These are phyloP conservation scores for Pogona vitticeps DNA, from an alignment of 2,113 vertebrate species.

Conservation along the genomic window DNA sequence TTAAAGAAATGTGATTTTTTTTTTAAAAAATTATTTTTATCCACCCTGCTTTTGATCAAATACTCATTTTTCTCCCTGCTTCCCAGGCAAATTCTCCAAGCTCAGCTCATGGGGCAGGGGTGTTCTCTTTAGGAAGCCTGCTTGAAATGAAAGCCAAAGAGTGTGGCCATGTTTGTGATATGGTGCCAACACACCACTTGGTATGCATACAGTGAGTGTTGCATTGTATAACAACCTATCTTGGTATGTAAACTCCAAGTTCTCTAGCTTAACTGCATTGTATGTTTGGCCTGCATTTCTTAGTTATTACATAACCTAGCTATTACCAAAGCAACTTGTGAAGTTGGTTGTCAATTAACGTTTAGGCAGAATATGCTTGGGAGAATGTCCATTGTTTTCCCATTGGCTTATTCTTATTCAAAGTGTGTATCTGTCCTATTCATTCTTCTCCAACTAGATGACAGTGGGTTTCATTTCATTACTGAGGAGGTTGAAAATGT, in stretches of 20 bases:
- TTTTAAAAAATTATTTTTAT: too few relatives aligned
- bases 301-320: slow-evolving; percentile 66
- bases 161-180: background rate
- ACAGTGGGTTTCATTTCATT: slow-evolving; percentile 74
- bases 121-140: too few relatives aligned
- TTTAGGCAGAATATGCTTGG: slow-evolving; percentile 66
- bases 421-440: slow-evolving; percentile 68
- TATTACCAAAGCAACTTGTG: slow-evolving; percentile 68
- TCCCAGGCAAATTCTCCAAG: background rate
- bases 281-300: slow-evolving; percentile 21
- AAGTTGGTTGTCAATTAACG: slow-evolving; percentile 72
- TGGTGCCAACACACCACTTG: background rate
- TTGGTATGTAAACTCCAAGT: background rate
- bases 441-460: slow-evolving; percentile 72
- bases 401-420: slow-evolving; percentile 74
- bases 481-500: slow-evolving; percentile 63
- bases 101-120: too few relatives aligned
- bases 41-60: too few relatives aligned
- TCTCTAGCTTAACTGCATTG: background rate
- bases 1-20: too few relatives aligned
- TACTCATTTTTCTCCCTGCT: too few relatives aligned
- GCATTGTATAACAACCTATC: background rate
- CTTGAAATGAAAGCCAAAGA: background rate
- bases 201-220: background rate
- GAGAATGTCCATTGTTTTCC: slow-evolving; percentile 72